A percentile compares a stretch with the other conserved stretches of the same genome.
Conservation (phyloP, 2,797 vertebrate species). For the Pogoniulus pusillus region DNA sequence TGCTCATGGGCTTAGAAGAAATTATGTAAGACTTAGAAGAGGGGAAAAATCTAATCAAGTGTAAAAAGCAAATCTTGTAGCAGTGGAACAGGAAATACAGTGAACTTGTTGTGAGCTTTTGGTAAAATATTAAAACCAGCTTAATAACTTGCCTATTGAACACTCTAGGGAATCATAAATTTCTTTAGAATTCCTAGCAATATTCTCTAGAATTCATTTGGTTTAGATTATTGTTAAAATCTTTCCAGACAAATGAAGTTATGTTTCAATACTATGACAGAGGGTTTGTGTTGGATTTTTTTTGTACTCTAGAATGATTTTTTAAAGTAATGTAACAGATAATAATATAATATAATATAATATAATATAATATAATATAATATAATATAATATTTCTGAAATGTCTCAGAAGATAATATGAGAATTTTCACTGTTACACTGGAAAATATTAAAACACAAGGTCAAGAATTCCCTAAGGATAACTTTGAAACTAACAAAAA, state of each 20-base stretch:
- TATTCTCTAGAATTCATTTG: background rate
- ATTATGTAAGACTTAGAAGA: background rate
- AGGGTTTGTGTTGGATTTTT: background rate
- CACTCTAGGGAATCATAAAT: background rate
- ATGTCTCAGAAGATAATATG: background rate
- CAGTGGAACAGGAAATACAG: background rate
- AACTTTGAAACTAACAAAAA: constrained; percentile 7
- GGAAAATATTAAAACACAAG: constrained; percentile 16
- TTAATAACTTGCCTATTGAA: background rate
- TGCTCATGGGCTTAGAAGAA: background rate
- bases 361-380: background rate
- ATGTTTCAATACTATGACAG: background rate
- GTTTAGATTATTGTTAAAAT: constrained; percentile 15
- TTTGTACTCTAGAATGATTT: background rate
- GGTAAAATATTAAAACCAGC: background rate
- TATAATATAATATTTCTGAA: background rate
- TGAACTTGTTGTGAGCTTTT: background rate
- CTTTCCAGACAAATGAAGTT: background rate
- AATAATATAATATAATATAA: background rate
- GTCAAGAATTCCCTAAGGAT: background rate
- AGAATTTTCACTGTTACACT: constrained; percentile 33
- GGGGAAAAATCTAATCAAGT: accelerated
- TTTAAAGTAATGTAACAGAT: background rate
- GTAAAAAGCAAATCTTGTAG: background rate
- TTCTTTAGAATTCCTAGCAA: background rate